Evolutionary conservation across 2,797 vertebrate species (phyloP), one percentile per base, ranked within the genome.

Genomic region (Coendou prehensilis): DNA sequence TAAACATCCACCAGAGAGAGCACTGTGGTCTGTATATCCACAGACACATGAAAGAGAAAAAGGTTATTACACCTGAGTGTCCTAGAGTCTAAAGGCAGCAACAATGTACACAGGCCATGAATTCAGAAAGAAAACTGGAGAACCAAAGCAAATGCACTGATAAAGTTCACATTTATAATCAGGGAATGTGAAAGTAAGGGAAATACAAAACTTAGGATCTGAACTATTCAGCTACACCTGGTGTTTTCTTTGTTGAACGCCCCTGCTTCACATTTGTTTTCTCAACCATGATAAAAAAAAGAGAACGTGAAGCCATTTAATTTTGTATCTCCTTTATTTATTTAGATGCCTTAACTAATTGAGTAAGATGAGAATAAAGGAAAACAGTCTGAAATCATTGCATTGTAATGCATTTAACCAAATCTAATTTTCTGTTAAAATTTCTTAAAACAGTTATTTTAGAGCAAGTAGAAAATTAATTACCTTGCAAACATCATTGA

Each of bases 381-480:
- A 86, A 78, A 86, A 0, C n/a, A 84, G 33, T 88, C 86, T 86
- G 82, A 89, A 90, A 73, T 50, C 41, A 67, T 20, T 87, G 13
- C 17, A 23, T 26, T 91, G 30, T 94, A 75, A 76, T 85, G 87
- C 67, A 88, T 89, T 87, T 71, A 47, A 54, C 30, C 91, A 93
- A 50, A 91, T 92, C 78, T 22, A 47, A 6, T 79, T 95, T 92
- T 83, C 59, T 41, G 28, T 88, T 52, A 79, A 78, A n/a, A 33
- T n/a, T 95, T 93, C 69, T 93, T 78, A 92, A 86, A 56, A 79
- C 3, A 61, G 50, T 79, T 86, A 83, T 37, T 2, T 37, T 92
- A 76, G 52, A 91, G 13, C 83, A 92, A 50, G 37, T 45, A 82
- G 54, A 87, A 30, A 79, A 85, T 87, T 52, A 79, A 95, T 94